These are phyloP conservation scores for Pyrocephalus nanus DNA, from an alignment of 2,797 vertebrate species.

Conservation along the genomic window DNA sequence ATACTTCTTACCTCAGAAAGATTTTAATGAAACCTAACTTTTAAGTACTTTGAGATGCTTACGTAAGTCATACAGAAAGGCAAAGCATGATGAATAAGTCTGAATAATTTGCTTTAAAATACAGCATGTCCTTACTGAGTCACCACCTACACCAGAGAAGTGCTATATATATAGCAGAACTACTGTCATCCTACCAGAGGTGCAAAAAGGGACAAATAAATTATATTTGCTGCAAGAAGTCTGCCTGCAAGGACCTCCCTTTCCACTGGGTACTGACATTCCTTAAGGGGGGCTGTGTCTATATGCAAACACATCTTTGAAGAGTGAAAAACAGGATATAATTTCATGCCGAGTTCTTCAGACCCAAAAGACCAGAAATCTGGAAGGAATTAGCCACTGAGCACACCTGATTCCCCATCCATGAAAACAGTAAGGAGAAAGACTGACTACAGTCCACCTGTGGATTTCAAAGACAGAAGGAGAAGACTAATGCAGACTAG, in stretches of 20 bases:
- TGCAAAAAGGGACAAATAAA: neutral
- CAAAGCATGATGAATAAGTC: neutral
- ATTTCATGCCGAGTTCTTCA: neutral
- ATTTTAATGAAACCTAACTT: neutral
- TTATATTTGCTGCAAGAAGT: neutral
- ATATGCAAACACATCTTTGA: neutral
- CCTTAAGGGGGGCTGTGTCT: neutral
- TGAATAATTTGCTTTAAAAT: constrained; percentile 42
- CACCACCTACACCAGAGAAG: neutral
- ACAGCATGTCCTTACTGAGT: neutral
- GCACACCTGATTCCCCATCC: neutral
- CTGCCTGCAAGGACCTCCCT: neutral
- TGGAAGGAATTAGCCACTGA: neutral
- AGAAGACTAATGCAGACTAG: neutral
- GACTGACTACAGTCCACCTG: neutral
- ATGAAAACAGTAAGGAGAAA: neutral
- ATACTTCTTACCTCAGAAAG: neutral
- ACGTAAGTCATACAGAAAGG: neutral
- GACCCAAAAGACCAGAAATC: neutral
- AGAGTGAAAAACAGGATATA: neutral
- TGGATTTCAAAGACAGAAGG: neutral
- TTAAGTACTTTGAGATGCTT: constrained; percentile 1
- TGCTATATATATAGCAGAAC: neutral
- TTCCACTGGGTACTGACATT: neutral
- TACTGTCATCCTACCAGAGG: neutral